phyloP scores from a whole-genome alignment of 2,797 vertebrate species.

The Pelobates cultripes region DNA sequence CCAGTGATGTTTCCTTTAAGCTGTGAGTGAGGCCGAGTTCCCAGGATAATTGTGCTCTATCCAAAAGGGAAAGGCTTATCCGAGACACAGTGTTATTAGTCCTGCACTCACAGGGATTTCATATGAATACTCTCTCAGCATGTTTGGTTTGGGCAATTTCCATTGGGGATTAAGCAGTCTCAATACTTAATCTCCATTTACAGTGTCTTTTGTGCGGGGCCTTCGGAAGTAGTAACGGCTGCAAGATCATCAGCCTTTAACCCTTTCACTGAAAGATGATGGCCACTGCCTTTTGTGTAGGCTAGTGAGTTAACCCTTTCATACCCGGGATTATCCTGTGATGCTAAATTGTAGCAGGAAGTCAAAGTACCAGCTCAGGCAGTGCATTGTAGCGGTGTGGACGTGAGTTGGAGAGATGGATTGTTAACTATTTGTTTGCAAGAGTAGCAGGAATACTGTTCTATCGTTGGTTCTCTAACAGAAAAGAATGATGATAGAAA shows the following conservation, averaged over 20 bases:
- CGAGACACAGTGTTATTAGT: conserved; percentile 7
- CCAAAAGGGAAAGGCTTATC: conserved; percentile 15
- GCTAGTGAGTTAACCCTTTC: too few species aligned
- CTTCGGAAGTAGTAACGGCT: conserved; percentile 23
- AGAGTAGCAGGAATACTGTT: too few species aligned
- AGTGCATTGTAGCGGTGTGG: too few species aligned
- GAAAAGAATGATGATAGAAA: too few species aligned
- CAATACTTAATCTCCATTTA: conserved; percentile 49
- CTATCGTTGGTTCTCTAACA: too few species aligned
- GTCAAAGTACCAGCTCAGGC: too few species aligned
- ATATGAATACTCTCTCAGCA: conserved; percentile 27
- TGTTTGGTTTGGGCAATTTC: conserved; percentile 50
- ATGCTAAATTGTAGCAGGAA: too few species aligned
- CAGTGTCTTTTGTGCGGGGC: conserved; percentile 21
- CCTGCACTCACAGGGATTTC: conserved; percentile 31
- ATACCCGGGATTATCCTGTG: too few species aligned
- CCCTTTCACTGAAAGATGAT: not conserved
- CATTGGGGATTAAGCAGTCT: conserved; percentile 42
- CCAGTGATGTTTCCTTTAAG: not conserved
- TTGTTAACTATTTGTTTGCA: too few species aligned
- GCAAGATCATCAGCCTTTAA: conserved; percentile 21
- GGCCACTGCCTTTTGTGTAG: too few species aligned
- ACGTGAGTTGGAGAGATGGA: too few species aligned
- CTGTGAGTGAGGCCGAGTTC: conserved; percentile 13
- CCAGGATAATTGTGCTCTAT: conserved; percentile 18